These are phyloP conservation scores for Pantelozetes paolii DNA, from an alignment of 2,888 invertebrate species.

Conservation along the genomic window DNA sequence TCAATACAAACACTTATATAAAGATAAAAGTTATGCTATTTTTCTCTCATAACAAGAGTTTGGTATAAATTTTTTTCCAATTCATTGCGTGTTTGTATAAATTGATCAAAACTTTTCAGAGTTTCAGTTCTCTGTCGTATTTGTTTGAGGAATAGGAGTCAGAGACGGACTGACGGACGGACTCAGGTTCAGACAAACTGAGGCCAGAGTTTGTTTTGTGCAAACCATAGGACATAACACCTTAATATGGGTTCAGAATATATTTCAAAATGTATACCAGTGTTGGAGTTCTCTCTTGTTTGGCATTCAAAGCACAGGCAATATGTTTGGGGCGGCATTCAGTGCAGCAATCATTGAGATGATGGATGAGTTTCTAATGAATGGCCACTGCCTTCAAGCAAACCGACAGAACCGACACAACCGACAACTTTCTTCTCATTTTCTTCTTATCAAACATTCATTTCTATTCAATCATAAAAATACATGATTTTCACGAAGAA, in stretches of 20 bases:
- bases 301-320: conserved; percentile 15
- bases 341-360: conserved; percentile 11
- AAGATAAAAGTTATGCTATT: not conserved
- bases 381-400: conserved; percentile 28
- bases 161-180: not conserved
- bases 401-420: conserved; percentile 7
- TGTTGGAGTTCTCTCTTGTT: not conserved
- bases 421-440: not conserved
- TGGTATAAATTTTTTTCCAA: not conserved
- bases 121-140: not conserved
- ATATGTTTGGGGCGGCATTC: conserved; percentile 29
- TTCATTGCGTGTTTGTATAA: conserved; percentile 27
- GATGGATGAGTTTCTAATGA: conserved; percentile 29
- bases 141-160: not conserved
- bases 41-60: not conserved
- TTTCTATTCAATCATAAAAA: not conserved
- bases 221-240: conserved; percentile 10
- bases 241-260: conserved; percentile 3
- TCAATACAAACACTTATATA: not conserved
- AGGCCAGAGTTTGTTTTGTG: conserved; percentile 7
- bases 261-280: not conserved
- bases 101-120: not conserved
- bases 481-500: conserved; percentile 9
- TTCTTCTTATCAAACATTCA: not conserved
- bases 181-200: not conserved